Evolutionary conservation across 1,140 invertebrate genomes (phyloP), one percentile per base, ranked within the genome.

Genomic region (Diplogasteroides magnus): DNA sequence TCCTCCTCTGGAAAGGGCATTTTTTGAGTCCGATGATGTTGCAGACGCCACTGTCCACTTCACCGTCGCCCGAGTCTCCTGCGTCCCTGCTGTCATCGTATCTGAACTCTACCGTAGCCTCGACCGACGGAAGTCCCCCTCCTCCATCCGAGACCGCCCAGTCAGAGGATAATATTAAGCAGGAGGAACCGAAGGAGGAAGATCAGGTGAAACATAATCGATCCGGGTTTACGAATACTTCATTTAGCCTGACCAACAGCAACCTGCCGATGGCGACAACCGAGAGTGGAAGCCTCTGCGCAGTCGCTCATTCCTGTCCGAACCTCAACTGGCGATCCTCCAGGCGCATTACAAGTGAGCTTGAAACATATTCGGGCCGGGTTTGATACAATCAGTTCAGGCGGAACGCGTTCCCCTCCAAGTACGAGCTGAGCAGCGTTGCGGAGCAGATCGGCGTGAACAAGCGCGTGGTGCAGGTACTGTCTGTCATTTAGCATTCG

Each of bases 391-490:
- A 90, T 66, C 90, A 93, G 78, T 98, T 96, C 78, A 87, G 90
- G 26, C 84, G 89, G 2, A 96, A 98, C 85, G 90, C 93, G 0
- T 87, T 92, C 64, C 94, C 95, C 1, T 93, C 93, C 78, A 90
- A 93, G 63, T 93, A 95, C 74, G 93, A 97, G 82, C 89, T 97
- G 74, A 88, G 89, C 25, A 88, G 89, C 80, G 91, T 98, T 76
- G 92, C 94, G 0, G 88, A 92, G 48, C 89, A 90, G 74, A 90
- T 97, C 63, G 90, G 91, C 31, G 90, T 97, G 74, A 89, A 93
- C 31, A 91, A 93, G 37, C 87, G 94, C 60, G 94, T 97, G 1
- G 93, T 98, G 3, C 94, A 97, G 85, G 78, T n/a, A n/a, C n/a
- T n/a, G n/a, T n/a, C n/a, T n/a, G n/a, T n/a, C 80, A 68, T 48